Base-by-base conservation (phyloP, 2,888 invertebrate genomes). In the Himalopsyche kuldschensis region DNA sequence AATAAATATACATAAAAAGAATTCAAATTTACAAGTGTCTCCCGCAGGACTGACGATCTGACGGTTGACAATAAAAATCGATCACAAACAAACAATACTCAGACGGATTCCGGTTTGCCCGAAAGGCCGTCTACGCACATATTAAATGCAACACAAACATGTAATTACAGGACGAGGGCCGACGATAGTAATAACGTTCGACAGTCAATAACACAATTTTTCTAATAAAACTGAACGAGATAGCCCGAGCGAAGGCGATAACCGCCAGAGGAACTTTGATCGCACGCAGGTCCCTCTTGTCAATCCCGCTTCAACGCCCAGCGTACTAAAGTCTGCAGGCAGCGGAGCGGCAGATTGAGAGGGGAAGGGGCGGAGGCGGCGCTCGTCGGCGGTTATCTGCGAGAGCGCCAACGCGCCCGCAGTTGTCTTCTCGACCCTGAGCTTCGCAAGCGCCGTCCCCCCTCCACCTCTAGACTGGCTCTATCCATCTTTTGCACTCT, bases 401-500 rank as follows among this genome's bases (percentile, higher is more conserved):
- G 78, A 35, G 47, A 46, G 46, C 47, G 41, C 78, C 78, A 47
- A 15, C 84, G 81, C 31, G 35, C 55, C 8, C 82, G 81, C 78
- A 82, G 78, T 47, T 75, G 80, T 75, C 48, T 32, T 79, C 35
- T 32, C 41, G 32, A 78, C 24, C 31, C 20, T 88, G 89, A 90
- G 41, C 85, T 84, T 55, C 81, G 81, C 78, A 84, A 31, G 86
- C 85, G 83, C 17, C 84, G 35, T 17, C 63, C 81, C 46, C 82
- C 69, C 20, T 81, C 76, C 11, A 20, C 76, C 41, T 32, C 76
- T 10, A 32, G 35, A 20, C 69, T 27, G 27, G 75, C 35, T 27
- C 46, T 78, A 27, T 94, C 94, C 87, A 94, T 92, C 86, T 94
- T 93, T 88, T 94, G 93, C 87, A 95, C 94, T 15, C 94, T 91